A percentile compares a stretch with the other conserved stretches of the same genome.
These are phyloP conservation scores for Sphyrna mokarran DNA, from an alignment of 2,113 vertebrate species.

Conservation along the genomic window DNA sequence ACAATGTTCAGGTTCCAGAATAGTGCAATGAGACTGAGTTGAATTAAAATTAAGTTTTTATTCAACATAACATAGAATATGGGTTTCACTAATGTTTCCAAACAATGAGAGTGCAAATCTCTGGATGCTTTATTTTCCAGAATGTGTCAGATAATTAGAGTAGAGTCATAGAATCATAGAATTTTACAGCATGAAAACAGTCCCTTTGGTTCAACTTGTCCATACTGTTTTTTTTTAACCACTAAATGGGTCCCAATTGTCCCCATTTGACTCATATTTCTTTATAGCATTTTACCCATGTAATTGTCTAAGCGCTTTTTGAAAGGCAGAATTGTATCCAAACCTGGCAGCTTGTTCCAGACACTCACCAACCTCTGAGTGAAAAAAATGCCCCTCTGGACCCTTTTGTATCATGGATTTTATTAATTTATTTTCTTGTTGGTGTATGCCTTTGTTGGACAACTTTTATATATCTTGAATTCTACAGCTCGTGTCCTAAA, in stretches of 20 bases:
- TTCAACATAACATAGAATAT: neutral
- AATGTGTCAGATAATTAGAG: neutral
- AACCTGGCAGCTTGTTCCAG: no score
- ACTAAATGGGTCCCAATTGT: no score
- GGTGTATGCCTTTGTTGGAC: neutral
- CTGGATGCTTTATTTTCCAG: neutral
- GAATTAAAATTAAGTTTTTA: neutral
- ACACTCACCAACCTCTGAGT: no score
- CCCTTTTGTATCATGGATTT: neutral
- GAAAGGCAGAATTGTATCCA: no score
- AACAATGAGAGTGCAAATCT: neutral
- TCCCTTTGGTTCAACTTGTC: no score
- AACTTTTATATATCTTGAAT: neutral
- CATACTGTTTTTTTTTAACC: no score
- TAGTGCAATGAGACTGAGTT: neutral
- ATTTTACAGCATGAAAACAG: no score
- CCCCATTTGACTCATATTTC: no score
- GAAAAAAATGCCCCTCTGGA: no score
- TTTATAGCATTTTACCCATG: no score
- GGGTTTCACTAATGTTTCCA: neutral
- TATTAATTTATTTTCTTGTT: neutral
- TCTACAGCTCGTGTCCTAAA: neutral
- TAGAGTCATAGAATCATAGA: no score
- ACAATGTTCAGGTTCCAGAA: neutral
- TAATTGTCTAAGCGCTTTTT: no score